These are phyloP conservation scores for Actinia tenebrosa DNA, from an alignment of 64 coral and sea anemone species.

Conservation along the genomic window DNA sequence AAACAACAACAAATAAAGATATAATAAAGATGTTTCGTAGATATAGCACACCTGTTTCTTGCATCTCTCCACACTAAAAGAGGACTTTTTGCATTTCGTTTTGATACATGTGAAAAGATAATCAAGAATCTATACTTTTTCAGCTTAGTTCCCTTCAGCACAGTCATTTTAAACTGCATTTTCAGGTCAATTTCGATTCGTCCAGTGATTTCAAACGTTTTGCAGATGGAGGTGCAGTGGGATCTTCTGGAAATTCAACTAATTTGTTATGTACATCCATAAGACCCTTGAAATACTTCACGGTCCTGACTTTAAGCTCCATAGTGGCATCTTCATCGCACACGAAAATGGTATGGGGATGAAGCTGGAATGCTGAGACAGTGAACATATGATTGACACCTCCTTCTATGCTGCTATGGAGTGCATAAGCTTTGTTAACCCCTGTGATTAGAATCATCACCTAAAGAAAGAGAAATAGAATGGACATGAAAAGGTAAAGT, in stretches of 20 bases:
- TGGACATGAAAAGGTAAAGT: too few species aligned
- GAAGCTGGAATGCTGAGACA: conserved; percentile 95
- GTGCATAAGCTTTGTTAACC: conserved; percentile 81
- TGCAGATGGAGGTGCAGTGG: conserved; percentile 58
- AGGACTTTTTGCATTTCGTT: too few species aligned
- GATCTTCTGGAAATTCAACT: conserved; percentile 76
- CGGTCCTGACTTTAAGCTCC: conserved; percentile 93
- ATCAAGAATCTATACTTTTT: neutral
- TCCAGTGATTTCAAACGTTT: conserved; percentile 57
- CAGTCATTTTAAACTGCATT: neutral
- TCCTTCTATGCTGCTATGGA: conserved; percentile 77
- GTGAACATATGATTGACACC: conserved; percentile 97
- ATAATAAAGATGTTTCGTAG: too few species aligned
- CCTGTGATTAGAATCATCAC: conserved; percentile 98
- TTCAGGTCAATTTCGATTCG: neutral
- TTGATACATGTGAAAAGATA: neutral
- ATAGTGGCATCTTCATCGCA: conserved; percentile 94
- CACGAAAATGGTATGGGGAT: conserved; percentile 86
- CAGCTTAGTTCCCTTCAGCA: neutral
- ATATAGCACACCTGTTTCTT: neutral
- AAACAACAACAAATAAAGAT: neutral
- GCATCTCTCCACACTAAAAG: too few species aligned
- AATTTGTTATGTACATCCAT: conserved; percentile 98
- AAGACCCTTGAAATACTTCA: conserved; percentile 96
- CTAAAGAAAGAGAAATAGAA: conserved; percentile 22